Evolutionary conservation across 2,888 invertebrate genomes (phyloP).

Genomic region (Drosophila diplacantha): DNA sequence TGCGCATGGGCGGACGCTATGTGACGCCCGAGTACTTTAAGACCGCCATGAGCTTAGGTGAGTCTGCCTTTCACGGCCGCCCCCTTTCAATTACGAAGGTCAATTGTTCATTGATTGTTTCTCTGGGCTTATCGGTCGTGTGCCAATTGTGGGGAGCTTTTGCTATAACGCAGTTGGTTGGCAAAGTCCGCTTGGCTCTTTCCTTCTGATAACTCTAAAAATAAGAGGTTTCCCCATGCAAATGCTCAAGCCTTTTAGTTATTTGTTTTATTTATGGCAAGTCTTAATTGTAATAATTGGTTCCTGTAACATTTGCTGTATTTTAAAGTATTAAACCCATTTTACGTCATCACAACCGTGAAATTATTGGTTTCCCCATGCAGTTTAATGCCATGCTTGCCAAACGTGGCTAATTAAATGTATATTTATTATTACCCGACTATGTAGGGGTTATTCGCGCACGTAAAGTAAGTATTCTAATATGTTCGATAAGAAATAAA

Average conservation of each 20-base stretch:
- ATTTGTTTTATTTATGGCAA: not conserved
- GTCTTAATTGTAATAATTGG: not conserved
- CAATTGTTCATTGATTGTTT: conserved; percentile 37
- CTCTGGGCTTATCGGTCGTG: conserved; percentile 40
- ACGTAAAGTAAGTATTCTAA: not conserved
- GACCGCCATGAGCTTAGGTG: conserved; percentile 89
- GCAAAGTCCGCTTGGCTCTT: conserved; percentile 7
- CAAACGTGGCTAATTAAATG: conserved; percentile 5
- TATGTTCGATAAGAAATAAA: not conserved
- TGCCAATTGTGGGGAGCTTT: conserved; percentile 27
- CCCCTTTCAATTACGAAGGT: conserved; percentile 40
- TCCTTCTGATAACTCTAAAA: conserved; percentile 11
- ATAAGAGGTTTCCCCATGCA: conserved; percentile 7
- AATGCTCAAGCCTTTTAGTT: not conserved
- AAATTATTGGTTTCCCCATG: not conserved
- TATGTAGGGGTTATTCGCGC: not conserved
- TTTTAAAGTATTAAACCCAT: not conserved
- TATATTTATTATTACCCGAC: not conserved
- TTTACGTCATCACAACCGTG: conserved; percentile 1
- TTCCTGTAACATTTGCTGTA: not conserved
- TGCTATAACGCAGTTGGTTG: conserved; percentile 24
- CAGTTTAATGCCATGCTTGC: conserved; percentile 2
- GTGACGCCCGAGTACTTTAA: conserved; percentile 90
- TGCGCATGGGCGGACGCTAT: conserved; percentile 79
- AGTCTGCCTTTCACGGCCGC: conserved; percentile 53